Percentiles rank a stretch among this genome's conserved stretches.
These are phyloP conservation scores for Ctenicera cuprea DNA, from an alignment of 2,888 invertebrate species.

Conservation along the genomic window DNA sequence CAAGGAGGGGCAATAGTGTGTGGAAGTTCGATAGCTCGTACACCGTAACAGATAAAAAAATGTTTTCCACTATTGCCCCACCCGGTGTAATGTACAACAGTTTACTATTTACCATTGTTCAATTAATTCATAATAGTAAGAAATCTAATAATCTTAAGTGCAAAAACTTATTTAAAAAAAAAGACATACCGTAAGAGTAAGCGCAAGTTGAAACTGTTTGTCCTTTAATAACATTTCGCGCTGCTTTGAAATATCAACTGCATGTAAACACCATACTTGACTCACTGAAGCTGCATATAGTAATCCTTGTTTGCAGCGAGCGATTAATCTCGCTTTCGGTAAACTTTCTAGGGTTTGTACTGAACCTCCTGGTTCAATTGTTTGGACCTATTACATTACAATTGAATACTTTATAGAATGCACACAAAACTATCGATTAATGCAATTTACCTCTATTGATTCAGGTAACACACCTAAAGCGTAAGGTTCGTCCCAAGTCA, in stretches of 20 bases:
- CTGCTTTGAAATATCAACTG: slow-evolving; percentile 89
- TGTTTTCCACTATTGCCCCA: too few relatives aligned
- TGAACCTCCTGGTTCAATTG: slow-evolving; percentile 83
- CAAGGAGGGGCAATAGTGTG: too few relatives aligned
- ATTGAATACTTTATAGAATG: background rate
- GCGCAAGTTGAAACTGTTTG: slow-evolving; percentile 95
- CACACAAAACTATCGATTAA: too few relatives aligned
- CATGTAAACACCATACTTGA: slow-evolving; percentile 91
- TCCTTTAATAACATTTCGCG: slow-evolving; percentile 88
- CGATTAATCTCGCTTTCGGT: slow-evolving; percentile 79
- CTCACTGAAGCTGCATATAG: slow-evolving; percentile 92
- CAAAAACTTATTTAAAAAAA: too few relatives aligned
- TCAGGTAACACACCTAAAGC: slow-evolving; percentile 89
- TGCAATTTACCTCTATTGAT: slow-evolving; percentile 78
- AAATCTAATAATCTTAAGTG: too few relatives aligned
- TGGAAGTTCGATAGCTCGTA: too few relatives aligned
- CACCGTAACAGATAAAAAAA: too few relatives aligned
- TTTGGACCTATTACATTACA: slow-evolving; percentile 77
- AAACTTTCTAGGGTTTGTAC: slow-evolving; percentile 59
- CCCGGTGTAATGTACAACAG: too few relatives aligned
- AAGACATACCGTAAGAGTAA: slow-evolving; percentile 87
- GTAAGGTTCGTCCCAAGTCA: slow-evolving; percentile 96
- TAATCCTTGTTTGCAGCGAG: slow-evolving; percentile 84
- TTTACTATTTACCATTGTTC: too few relatives aligned
- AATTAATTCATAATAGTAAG: too few relatives aligned